These are phyloP conservation scores for Sorex maritimensis DNA, from an alignment of 2,797 vertebrate species.

Conservation along the genomic window DNA sequence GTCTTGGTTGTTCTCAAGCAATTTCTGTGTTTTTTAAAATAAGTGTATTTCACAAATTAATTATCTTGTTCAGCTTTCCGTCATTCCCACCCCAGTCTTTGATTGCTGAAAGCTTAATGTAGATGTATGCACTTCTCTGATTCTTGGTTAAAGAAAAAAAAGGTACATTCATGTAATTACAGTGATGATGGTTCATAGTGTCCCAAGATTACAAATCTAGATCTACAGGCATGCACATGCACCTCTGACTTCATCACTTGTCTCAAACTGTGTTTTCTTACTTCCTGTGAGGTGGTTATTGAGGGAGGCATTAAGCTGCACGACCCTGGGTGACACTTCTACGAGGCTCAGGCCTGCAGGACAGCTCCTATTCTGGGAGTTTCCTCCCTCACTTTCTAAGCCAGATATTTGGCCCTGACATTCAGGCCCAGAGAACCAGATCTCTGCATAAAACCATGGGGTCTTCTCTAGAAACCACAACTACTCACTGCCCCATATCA, in stretches of 20 bases:
- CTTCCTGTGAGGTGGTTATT: not conserved
- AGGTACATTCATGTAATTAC: constrained; percentile 45
- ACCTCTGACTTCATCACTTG: not conserved
- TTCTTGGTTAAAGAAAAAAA: constrained; percentile 54
- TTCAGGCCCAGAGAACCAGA: not conserved
- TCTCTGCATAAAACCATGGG: not conserved
- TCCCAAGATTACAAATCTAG: not conserved
- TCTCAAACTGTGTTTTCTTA: not conserved
- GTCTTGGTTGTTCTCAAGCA: constrained; percentile 51
- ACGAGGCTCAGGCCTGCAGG: not conserved
- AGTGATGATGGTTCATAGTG: not conserved
- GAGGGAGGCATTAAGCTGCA: fast-evolving
- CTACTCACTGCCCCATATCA: not conserved
- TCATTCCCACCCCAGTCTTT: not conserved
- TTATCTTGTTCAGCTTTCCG: constrained; percentile 55
- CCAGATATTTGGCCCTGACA: not conserved
- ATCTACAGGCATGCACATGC: not conserved
- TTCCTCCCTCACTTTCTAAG: not conserved
- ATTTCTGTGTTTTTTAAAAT: not conserved
- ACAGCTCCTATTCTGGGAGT: not conserved
- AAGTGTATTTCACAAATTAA: constrained; percentile 69
- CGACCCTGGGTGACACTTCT: not conserved
- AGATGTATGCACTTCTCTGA: constrained; percentile 37
- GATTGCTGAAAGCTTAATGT: constrained; percentile 72
- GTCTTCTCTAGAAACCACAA: constrained; percentile 22